Conservation (phyloP, 2,888 invertebrate species). For the Campoplex nolae region DNA sequence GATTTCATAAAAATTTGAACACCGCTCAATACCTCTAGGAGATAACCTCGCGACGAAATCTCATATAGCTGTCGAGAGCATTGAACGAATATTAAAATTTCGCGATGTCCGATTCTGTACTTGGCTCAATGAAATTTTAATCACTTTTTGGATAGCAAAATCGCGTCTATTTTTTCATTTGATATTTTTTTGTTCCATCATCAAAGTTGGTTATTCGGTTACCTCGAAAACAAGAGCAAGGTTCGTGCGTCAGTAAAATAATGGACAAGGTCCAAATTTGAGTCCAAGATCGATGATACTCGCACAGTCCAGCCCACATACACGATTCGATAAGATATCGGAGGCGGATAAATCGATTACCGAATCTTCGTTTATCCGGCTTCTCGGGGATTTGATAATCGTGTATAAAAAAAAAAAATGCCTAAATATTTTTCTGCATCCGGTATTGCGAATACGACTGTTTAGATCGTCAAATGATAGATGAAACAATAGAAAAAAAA, state of each 20-base stretch:
- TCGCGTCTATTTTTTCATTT: neutral
- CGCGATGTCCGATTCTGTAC: neutral
- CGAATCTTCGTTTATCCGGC: slow-evolving; percentile 2
- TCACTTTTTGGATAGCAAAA: neutral
- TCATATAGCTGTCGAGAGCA: slow-evolving; percentile 35
- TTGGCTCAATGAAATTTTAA: neutral
- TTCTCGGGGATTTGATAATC: neutral
- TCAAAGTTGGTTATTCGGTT: neutral
- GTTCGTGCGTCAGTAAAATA: neutral
- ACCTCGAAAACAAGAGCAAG: neutral
- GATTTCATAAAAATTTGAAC: slow-evolving; percentile 55
- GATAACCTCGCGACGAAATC: slow-evolving; percentile 62
- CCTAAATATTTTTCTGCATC: neutral
- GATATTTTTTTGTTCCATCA: neutral
- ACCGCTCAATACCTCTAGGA: slow-evolving; percentile 40
- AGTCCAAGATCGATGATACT: slow-evolving; percentile 1
- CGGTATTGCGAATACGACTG: neutral
- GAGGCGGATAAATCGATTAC: neutral
- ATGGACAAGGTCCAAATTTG: slow-evolving; percentile 12
- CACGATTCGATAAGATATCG: slow-evolving; percentile 10
- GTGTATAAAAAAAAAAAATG: neutral
- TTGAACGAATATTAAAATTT: slow-evolving; percentile 29
- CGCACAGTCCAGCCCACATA: neutral
- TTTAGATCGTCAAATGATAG: neutral
- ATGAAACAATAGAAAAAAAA: neutral